A percentile compares a stretch with the other conserved stretches of the same genome.
phyloP scores from a whole-genome alignment of 2,888 invertebrate genomes.

The Ophioninae sp. region DNA sequence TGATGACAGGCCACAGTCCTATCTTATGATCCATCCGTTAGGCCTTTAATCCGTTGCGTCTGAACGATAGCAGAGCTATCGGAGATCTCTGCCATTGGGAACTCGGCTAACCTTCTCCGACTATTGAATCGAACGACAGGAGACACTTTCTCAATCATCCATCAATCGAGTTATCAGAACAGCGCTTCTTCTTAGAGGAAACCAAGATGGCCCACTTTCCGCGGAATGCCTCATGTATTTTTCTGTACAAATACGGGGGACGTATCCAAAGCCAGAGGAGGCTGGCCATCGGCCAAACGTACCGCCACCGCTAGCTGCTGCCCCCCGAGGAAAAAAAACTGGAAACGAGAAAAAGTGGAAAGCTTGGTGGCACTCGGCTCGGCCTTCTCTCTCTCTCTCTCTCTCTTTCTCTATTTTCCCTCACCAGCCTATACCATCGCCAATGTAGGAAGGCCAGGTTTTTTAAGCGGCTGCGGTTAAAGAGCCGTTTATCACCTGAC shows the following conservation, averaged over 20 bases:
- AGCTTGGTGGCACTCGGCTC: conserved; percentile 50
- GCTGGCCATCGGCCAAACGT: conserved; percentile 65
- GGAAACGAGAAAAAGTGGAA: conserved; percentile 55
- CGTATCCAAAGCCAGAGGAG: conserved; percentile 43
- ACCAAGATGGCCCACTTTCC: conserved; percentile 6
- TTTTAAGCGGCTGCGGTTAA: conserved; percentile 64
- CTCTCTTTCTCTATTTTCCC: conserved; percentile 2
- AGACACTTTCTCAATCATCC: not conserved
- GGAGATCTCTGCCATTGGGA: not conserved
- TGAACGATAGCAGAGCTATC: not conserved
- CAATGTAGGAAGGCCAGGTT: conserved; percentile 46
- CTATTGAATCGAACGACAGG: not conserved
- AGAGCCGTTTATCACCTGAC: conserved; percentile 66
- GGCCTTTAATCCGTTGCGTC: not conserved
- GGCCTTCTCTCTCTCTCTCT: conserved; percentile 29
- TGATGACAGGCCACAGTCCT: not conserved
- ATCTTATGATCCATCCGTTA: not conserved
- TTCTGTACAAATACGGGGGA: conserved; percentile 37
- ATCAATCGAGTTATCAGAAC: not conserved
- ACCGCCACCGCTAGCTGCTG: conserved; percentile 44
- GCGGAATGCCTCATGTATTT: conserved; percentile 14
- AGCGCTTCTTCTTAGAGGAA: not conserved
- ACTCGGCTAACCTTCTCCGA: not conserved
- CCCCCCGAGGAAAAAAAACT: conserved; percentile 6
- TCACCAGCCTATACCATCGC: conserved; percentile 42